Evolutionary conservation across 2,113 vertebrate species (phyloP), one percentile per base, ranked within the genome.

Genomic region (Apistogramma diplotaenia): DNA sequence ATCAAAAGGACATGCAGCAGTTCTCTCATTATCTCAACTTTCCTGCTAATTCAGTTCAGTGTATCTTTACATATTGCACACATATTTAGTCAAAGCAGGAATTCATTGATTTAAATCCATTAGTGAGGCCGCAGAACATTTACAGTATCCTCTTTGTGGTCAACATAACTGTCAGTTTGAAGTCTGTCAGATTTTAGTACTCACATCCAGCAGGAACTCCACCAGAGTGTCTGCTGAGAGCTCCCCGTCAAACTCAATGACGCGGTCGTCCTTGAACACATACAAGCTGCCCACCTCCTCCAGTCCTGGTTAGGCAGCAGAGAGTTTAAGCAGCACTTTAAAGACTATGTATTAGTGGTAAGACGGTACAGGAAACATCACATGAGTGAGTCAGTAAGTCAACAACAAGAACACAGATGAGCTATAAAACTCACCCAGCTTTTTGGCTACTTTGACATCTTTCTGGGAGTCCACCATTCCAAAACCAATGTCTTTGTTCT

Each of bases 191-290:
- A 43, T 49, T 54, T 57, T 25, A 71, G 7, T 18, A 89, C 98
- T 97, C 93, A 99, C 98, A 65, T 99, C 98, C 86, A 99, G 77
- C 74, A 99, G 95, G 84, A 99, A 99, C 93, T 99, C 97, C 92
- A 99, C 97, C 87, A 99, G 85, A 13, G 98, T 98, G 43, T 99
- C 97, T 0, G 98, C 95, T 1, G 98, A 96, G 62, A 99, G 95
- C 87, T 99, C 96, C 12, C 98, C 98, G 8, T 99, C 98, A 92
- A 98, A 99, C 93, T 99, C 98, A 46, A 99, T 96, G 27, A 98
- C 89, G 2, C 96, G 95, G 33, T 99, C 97, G 0, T 97, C 97
- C 91, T 99, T 99, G 79, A 98, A 98, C 65, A 98, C 82, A 7
- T 99, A 99, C 71, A 99, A 90, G 77, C 98, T 99, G 82, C 97